Conservation (phyloP, 2,888 invertebrate species). For the Temnothorax unifasciatus region DNA sequence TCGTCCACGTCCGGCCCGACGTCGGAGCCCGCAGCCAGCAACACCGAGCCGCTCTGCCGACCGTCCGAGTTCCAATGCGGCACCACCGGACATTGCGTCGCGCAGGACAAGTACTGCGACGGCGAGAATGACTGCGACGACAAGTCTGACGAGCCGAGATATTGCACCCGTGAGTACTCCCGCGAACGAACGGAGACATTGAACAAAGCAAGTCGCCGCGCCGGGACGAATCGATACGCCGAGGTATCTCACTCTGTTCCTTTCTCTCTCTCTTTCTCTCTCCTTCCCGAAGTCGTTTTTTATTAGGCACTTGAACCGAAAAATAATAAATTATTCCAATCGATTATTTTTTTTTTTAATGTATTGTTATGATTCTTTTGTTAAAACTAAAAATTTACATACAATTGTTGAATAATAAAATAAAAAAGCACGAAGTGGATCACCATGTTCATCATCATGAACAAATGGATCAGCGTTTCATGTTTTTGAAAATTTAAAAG, state of each 20-base stretch:
- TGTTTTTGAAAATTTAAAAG: background rate
- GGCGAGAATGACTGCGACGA: constrained; percentile 93
- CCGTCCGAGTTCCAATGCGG: constrained; percentile 87
- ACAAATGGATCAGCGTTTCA: background rate
- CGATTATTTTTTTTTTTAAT: background rate
- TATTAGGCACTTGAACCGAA: background rate
- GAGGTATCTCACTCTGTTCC: constrained; percentile 1
- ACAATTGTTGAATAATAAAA: background rate
- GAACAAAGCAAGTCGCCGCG: constrained; percentile 33
- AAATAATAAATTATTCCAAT: constrained; percentile 8
- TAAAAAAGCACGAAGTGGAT: background rate
- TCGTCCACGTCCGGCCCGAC: constrained; percentile 63
- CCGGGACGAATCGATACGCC: constrained; percentile 20
- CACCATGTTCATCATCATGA: background rate
- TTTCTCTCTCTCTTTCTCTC: background rate
- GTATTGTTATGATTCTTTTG: background rate
- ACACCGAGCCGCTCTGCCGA: constrained; percentile 78
- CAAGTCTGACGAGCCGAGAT: constrained; percentile 92
- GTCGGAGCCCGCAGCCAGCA: constrained; percentile 59
- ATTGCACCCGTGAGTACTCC: constrained; percentile 91
- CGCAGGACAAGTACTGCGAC: constrained; percentile 92
- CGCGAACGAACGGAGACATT: constrained; percentile 11
- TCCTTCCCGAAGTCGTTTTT: background rate
- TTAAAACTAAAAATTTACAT: constrained; percentile 10
- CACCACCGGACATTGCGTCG: constrained; percentile 88